Evolutionary conservation across 92 coral and sea anemone genomes (phyloP), one percentile per base, ranked within the genome.

Genomic region (Isaurus tuberculatus): DNA sequence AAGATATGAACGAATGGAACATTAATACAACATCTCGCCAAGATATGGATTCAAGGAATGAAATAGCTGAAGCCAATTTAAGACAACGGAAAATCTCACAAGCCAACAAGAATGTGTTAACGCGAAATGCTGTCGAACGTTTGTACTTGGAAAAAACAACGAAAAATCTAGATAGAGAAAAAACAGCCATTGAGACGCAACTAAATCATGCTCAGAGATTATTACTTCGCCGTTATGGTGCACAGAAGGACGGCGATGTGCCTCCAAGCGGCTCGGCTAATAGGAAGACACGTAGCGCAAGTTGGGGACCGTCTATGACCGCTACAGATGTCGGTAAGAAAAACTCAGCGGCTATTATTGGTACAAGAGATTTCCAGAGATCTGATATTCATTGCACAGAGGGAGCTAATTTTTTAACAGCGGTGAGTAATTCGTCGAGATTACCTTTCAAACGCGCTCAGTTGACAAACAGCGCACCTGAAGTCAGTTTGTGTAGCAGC

Each of bases 81-180:
- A 8, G 70, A 33, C 82, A 23, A 23, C 57, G 70, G 36, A 77
- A 77, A 25, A 17, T 60, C 27, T 77, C 82, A 34, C 51, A 33
- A 1, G 68, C 88, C 8, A 84, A 43, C 2, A 79, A 80, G 27
- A 81, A 75, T 36, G 80, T 90, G 40, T 42, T 92, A 86, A 92
- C 92, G 8, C 84, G 92, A 60, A 90, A 86, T 69, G 86, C 94
- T 22, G 86, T 85, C 5, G 92, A 86, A 31, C 84, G 85, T 31
- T 73, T 85, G 23, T 71, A 74, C 28, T 88, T 90, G 48, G 87
- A 82, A 28, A 92, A 88, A 83, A 22, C 91, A 29, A 92, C 91
- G 26, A 86, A 72, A 22, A 81, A 88, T 29, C 73, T 92, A 0
- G 94, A 92, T 64, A 90, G 86, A 51, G 92, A 92, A 65, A 90